Base-by-base conservation (phyloP, 1,140 invertebrate species). In the Homalodisca vitripennis region DNA sequence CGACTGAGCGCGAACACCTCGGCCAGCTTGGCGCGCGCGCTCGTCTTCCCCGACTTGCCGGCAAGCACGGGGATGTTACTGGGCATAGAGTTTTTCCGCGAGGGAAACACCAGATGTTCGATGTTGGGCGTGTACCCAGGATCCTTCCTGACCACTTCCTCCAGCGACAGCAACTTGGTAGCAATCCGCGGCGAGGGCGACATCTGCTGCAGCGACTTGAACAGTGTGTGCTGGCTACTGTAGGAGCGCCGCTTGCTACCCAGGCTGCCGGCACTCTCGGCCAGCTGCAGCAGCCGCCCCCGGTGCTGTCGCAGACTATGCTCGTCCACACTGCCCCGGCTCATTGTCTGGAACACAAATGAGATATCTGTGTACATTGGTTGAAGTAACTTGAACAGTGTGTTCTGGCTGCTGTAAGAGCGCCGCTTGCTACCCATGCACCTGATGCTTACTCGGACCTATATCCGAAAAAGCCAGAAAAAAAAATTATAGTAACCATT, bases 111-210 rank as follows among this genome's bases (percentile, higher is more conserved):
- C 66, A 85, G 77, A 70, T 85, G 84, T 73, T 85, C 84, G 74
- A 85, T 85, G 74, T 86, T 84, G 63, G 84, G 79, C 46, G 83
- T 86, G 73, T 85, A 86, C 72, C 81, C 78, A 62, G 82, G 82
- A 41, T 70, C 67, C 26, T 67, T 67, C 1, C 66, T 46, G 6
- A 67, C 66, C 12, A 67, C 66, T 29, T 67, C 66, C 30, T 67
- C 66, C 14, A 67, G 53, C 17, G 47, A 53, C 48, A 67, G 66
- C 27, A 67, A 51, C 14, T 67, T 67, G 66, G 24, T 55, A 30
- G 66, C 48, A 1, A 67, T n/a, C 1, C 66, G 47, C 0, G 66
- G 66, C 6, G 66, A 55, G 1, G 66, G 66, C 1, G 66, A 31
- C 60, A 63, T 63, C 60, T 63, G 60, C 29, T 63, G 60, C 30